Evolutionary conservation across 2,888 invertebrate species (phyloP).

Genomic region (Dynastes hyllus): DNA sequence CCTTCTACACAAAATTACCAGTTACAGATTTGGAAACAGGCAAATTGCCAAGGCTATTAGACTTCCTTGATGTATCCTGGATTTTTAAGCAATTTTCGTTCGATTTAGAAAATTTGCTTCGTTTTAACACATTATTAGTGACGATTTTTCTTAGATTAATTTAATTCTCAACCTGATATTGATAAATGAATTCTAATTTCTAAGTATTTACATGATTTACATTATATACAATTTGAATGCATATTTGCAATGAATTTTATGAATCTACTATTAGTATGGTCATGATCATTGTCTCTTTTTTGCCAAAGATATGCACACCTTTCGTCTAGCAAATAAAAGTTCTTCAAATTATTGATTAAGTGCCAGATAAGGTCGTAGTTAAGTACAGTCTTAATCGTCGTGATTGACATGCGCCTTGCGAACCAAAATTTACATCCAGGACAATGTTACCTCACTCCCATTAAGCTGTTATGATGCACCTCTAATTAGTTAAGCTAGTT

Average conservation of each 20-base stretch:
- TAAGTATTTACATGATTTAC: too few species aligned
- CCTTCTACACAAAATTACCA: too few species aligned
- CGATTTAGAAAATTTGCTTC: neutral
- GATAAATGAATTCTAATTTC: neutral
- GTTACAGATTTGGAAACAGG: constrained; percentile 20
- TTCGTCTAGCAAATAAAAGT: neutral
- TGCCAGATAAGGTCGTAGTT: constrained; percentile 22
- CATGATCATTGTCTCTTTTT: neutral
- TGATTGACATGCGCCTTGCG: constrained; percentile 25
- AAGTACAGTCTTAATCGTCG: neutral
- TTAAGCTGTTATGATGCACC: neutral
- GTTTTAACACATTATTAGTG: neutral
- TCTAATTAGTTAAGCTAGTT: neutral
- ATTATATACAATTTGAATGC: too few species aligned
- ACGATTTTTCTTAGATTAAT: neutral
- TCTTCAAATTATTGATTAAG: constrained; percentile 17
- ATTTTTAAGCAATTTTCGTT: neutral
- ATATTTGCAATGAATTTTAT: neutral
- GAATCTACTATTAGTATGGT: neutral
- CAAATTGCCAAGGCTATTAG: constrained; percentile 21
- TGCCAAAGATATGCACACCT: neutral
- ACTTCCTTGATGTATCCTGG: constrained; percentile 13
- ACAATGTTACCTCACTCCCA: neutral
- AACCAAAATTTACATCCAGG: neutral
- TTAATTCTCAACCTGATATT: neutral